These are phyloP conservation scores for Dryobota labecula DNA, from an alignment of 2,888 invertebrate genomes.

Conservation along the genomic window DNA sequence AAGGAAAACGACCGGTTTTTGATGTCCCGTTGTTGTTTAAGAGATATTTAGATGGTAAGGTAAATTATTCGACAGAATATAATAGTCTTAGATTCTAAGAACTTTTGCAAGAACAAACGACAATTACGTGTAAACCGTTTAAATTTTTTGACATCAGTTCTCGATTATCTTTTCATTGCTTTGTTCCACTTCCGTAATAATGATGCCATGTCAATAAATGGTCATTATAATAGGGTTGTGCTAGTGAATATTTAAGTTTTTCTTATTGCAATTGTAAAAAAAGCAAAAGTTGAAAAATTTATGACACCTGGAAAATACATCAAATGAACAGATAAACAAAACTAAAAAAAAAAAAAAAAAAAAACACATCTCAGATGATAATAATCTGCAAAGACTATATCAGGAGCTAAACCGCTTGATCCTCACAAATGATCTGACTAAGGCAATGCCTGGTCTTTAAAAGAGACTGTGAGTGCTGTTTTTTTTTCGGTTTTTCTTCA, in stretches of 20 bases:
- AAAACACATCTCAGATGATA: not conserved
- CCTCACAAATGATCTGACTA: no score
- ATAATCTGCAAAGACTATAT: not conserved
- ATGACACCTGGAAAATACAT: not conserved
- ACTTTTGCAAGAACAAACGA: no score
- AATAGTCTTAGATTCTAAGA: no score
- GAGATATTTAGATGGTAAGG: slow-evolving; percentile 12
- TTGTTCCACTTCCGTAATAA: not conserved
- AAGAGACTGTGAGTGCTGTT: no score
- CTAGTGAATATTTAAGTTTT: no score
- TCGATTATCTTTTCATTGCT: not conserved
- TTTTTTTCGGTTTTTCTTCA: no score
- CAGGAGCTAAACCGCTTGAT: not conserved
- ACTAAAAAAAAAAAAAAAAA: not conserved
- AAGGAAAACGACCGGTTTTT: slow-evolving; percentile 35
- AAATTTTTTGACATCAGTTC: not conserved
- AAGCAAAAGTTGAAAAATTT: no score
- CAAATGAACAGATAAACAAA: not conserved
- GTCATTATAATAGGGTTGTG: no score
- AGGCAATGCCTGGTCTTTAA: no score
- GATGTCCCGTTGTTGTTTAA: slow-evolving; percentile 7
- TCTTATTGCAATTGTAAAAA: no score
- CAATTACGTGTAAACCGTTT: not conserved
- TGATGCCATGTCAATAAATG: not conserved
- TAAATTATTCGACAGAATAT: slow-evolving; percentile 7